These are phyloP conservation scores for Tuberolachnus salignus DNA, from an alignment of 2,888 invertebrate genomes.

Conservation along the genomic window DNA sequence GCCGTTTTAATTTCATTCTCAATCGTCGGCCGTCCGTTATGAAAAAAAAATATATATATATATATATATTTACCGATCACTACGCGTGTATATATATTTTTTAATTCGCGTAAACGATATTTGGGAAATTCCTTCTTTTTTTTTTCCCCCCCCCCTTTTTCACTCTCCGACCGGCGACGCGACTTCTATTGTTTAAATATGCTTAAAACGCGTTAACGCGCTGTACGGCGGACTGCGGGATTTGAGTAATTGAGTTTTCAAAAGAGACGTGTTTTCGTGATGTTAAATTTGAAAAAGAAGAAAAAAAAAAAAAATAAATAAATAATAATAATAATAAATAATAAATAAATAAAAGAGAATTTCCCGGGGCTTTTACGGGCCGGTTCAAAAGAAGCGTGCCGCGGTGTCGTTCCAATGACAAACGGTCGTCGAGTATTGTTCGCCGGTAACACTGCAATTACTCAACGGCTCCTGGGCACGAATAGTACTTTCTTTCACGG, in stretches of 20 bases:
- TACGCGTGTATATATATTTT: too few species aligned
- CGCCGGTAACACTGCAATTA: slow-evolving; percentile 1
- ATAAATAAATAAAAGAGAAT: not conserved
- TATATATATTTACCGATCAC: slow-evolving; percentile 14
- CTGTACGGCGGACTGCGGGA: not conserved
- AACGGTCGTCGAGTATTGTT: slow-evolving; percentile 17
- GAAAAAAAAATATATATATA: too few species aligned
- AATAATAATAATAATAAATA: not conserved
- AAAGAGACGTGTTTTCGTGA: not conserved
- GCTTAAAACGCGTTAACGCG: not conserved
- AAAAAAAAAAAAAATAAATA: too few species aligned
- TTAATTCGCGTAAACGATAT: not conserved
- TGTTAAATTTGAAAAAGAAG: too few species aligned
- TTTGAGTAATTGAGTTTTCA: slow-evolving; percentile 41
- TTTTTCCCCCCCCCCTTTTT: not conserved
- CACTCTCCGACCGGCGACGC: not conserved
- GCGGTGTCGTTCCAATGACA: slow-evolving; percentile 24
- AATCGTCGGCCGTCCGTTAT: slow-evolving; percentile 23
- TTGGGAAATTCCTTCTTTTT: slow-evolving; percentile 18
- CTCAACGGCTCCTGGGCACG: not conserved
- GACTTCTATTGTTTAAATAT: slow-evolving; percentile 36
- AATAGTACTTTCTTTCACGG: slow-evolving; percentile 4
- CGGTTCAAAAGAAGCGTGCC: not conserved
- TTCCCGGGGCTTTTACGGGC: not conserved
- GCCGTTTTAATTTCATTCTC: slow-evolving; percentile 41